These are phyloP conservation scores for Andricus grossulariae DNA, from an alignment of 1,140 invertebrate species.

Conservation along the genomic window DNA sequence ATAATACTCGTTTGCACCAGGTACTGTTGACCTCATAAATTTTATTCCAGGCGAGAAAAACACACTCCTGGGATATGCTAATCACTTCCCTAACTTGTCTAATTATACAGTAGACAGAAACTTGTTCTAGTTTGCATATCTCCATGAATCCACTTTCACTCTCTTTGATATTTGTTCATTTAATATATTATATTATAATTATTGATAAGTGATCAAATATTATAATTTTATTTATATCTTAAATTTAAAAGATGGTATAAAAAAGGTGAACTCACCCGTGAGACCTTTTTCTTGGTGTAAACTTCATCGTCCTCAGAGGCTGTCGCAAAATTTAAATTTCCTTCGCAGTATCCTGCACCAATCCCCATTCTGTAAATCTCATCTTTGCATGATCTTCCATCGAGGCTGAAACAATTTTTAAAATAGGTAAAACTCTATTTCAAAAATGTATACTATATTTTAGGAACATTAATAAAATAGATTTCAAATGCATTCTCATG, in stretches of 20 bases:
- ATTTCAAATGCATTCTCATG: too few relatives aligned
- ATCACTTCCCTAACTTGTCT: constrained; percentile 8
- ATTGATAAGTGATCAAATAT: too few relatives aligned
- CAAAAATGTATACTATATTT: too few relatives aligned
- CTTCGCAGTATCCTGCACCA: constrained; percentile 68
- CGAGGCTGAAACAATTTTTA: constrained; percentile 61
- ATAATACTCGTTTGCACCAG: constrained; percentile 1
- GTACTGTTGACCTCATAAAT: neutral
- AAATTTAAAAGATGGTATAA: neutral
- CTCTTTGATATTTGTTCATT: neutral
- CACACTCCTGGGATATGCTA: neutral
- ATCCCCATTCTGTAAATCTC: constrained; percentile 73
- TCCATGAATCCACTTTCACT: neutral
- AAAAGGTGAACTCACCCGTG: constrained; percentile 65
- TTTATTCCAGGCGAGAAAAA: neutral
- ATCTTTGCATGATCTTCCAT: constrained; percentile 72
- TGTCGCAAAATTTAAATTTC: constrained; percentile 73
- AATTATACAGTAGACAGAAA: neutral
- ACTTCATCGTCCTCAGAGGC: constrained; percentile 74
- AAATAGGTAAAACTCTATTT: neutral
- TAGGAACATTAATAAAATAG: too few relatives aligned
- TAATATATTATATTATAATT: too few relatives aligned
- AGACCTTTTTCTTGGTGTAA: constrained; percentile 74
- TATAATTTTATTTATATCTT: too few relatives aligned
- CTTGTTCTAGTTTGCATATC: neutral